Base-by-base conservation (phyloP, 2,888 invertebrate genomes). In the Plagiodera versicolora region DNA sequence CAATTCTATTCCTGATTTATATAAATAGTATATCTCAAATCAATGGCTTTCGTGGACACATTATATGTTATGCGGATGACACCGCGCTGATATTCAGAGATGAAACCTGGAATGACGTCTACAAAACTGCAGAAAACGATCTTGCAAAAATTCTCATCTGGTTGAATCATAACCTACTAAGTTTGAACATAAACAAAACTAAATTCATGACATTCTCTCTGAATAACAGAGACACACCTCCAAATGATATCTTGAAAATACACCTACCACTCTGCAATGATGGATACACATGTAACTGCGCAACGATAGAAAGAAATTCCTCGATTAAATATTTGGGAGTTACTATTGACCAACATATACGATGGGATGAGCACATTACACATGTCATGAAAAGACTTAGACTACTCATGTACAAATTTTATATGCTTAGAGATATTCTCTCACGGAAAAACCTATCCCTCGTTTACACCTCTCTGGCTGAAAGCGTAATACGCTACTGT, bases 1-100 rank as follows among this genome's bases (percentile, higher is more conserved):
- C 56, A 16, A 47, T 56, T 9, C 20, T 48, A 14, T 56, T 56
- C 48, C 32, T 49, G 18, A 24, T 47, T 1, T 56, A 56, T 39
- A 47, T 56, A 2, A 8, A 8, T 9, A 2, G 5, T 32, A 11
- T 32, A 32, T 32, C 32, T 2, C 32, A 32, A 32, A 32, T 32
- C 5, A 6, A 11, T 10, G 11, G 11, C 9, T 32, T 16, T 17
- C 9, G 16, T 45, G 6, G 14, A 6, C 18, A 17, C 16, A 10
- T 45, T 17, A 14, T 45, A 2, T 17, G 8, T 16, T 16, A 45
- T 2, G 9, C 45, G 18, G 9, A 45, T n/a, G 16, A 17, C 16
- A 14, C n/a, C 16, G 8, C 17, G 9, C n/a, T 45, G 6, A 24
- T 18, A 45, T 45, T 45, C 45, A 45, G 14, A 45, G 45, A 18